Evolutionary conservation across 2,888 invertebrate genomes (phyloP).

Genomic region (Cataglyphis livida): DNA sequence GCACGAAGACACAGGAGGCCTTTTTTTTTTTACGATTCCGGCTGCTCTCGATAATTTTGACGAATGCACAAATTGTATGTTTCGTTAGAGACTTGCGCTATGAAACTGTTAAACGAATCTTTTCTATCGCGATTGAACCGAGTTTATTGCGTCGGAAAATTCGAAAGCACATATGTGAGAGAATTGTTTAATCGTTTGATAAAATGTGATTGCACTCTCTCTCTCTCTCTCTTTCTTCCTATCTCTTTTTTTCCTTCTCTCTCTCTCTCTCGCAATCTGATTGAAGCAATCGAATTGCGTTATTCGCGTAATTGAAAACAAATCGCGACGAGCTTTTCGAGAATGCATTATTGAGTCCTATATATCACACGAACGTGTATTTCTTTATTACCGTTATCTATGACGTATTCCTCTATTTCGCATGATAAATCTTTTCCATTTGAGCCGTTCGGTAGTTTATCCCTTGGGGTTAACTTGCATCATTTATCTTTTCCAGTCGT

Average conservation of each 20-base stretch:
- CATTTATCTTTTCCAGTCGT: slow-evolving; percentile 37
- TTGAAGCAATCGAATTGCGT: background rate
- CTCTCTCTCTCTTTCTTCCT: background rate
- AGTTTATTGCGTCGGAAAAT: slow-evolving; percentile 20
- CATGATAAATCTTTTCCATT: slow-evolving; percentile 35
- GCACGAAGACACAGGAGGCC: background rate
- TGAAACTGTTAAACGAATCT: slow-evolving; percentile 27
- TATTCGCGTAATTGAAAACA: slow-evolving; percentile 26
- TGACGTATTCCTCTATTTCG: slow-evolving; percentile 18
- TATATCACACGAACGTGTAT: background rate
- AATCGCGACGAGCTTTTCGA: background rate
- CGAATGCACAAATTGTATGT: slow-evolving; percentile 20
- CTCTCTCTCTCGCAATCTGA: background rate
- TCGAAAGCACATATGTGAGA: background rate
- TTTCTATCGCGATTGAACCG: background rate
- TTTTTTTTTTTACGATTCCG: background rate
- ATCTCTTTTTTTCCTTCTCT: too few species aligned
- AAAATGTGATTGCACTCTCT: slow-evolving; percentile 16
- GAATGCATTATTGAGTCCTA: background rate
- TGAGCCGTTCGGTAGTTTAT: slow-evolving; percentile 34
- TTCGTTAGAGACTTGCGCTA: slow-evolving; percentile 1
- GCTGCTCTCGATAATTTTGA: background rate
- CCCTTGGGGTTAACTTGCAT: background rate
- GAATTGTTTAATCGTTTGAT: slow-evolving; percentile 26
- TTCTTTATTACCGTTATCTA: slow-evolving; percentile 1